These are phyloP conservation scores for Ceyx cyanopectus DNA, from an alignment of 2,113 vertebrate genomes.

Conservation along the genomic window DNA sequence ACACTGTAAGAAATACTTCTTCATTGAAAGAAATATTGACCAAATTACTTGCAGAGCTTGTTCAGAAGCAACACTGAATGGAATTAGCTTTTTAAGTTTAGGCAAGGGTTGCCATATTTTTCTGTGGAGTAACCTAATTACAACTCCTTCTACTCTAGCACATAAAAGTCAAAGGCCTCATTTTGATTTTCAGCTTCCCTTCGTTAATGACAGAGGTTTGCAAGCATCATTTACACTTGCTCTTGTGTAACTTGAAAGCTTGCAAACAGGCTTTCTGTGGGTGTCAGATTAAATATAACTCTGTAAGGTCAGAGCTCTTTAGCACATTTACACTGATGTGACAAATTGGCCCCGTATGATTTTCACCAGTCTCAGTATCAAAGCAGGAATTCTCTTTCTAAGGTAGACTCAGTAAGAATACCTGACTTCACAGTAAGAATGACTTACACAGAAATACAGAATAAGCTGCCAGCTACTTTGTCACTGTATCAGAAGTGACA, in stretches of 20 bases:
- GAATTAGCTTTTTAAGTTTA: background rate
- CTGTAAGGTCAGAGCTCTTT: constrained; percentile 10
- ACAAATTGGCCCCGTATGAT: background rate
- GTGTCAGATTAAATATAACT: constrained; percentile 55
- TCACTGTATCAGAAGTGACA: background rate
- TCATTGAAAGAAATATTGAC: background rate
- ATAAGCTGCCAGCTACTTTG: background rate
- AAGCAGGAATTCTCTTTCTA: constrained; percentile 4
- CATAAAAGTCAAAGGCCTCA: background rate
- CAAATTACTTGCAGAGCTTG: background rate
- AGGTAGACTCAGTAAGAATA: background rate
- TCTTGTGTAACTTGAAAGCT: background rate
- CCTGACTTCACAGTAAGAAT: no score
- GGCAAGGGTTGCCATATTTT: background rate
- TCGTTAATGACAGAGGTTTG: background rate
- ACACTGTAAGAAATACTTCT: background rate
- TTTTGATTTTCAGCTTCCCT: background rate
- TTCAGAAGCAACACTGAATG: background rate
- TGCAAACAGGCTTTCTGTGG: constrained; percentile 50
- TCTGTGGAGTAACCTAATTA: background rate
- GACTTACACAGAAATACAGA: background rate
- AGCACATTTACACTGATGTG: background rate
- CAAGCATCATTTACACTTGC: constrained; percentile 9
- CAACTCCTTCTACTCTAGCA: background rate
- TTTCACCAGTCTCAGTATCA: background rate